Conservation (phyloP, 2,113 vertebrate species). For the Indri indri region DNA sequence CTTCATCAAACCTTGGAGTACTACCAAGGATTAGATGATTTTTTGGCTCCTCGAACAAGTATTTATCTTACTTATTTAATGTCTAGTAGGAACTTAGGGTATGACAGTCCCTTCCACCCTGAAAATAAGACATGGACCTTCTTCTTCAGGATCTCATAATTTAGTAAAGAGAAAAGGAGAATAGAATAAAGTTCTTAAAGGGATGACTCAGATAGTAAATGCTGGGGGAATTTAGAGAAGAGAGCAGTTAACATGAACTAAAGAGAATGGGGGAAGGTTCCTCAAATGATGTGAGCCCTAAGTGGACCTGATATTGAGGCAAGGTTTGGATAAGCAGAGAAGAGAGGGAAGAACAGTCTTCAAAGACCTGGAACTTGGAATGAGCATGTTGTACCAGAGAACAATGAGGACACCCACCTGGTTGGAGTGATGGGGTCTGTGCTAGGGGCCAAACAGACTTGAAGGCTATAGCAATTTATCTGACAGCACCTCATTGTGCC, state of each 20-base stretch:
- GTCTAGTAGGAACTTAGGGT: neutral
- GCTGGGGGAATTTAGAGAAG: neutral
- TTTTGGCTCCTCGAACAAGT: neutral
- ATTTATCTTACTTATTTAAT: constrained; percentile 35
- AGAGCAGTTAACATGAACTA: neutral
- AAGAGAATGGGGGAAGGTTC: neutral
- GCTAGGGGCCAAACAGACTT: neutral
- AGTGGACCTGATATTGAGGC: neutral
- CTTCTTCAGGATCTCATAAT: neutral
- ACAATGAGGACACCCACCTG: neutral
- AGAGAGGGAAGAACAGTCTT: neutral
- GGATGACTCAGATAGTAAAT: neutral
- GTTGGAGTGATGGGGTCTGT: neutral
- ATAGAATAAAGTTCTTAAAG: neutral
- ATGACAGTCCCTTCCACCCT: neutral
- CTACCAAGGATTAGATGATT: neutral
- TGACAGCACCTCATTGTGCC: neutral
- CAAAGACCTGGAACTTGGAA: neutral
- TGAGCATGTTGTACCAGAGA: neutral
- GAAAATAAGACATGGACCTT: neutral
- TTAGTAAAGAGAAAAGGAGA: constrained; percentile 14
- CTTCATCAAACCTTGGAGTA: constrained; percentile 22
- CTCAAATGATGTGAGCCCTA: neutral
- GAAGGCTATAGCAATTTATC: neutral
- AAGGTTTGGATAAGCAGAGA: neutral